Evolutionary conservation across 1,140 invertebrate genomes (phyloP), one percentile per base, ranked within the genome.

Genomic region (Drosophila truncata): DNA sequence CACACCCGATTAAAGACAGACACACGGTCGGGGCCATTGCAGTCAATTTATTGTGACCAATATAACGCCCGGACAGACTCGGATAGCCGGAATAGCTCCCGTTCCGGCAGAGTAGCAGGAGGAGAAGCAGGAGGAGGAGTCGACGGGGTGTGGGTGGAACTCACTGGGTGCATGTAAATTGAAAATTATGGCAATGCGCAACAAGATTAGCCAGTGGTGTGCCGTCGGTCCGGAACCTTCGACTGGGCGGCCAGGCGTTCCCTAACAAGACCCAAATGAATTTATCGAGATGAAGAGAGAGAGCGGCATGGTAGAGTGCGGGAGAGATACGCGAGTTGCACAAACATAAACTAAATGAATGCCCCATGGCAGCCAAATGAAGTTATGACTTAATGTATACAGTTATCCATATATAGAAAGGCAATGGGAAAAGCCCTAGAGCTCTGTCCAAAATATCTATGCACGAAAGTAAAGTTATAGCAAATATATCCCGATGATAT

Each of bases 151-250:
- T 54, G 61, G 64, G 23, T 27, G 23, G 27, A 41, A 23, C 16
- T 50, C 59, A 57, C 52, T 59, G 71, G 84, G 64, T 79, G 85
- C 84, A 90, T 90, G 85, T 90, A 90, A 90, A 90, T 90, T 90
- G 85, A 90, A 90, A 90, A 90, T 90, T 90, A 90, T 90, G 86
- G 85, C 81, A 90, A 90, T 91, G 85, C 85, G 85, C 85, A 90
- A 91, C 81, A 90, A 90, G 85, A 90, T 90, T 90, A 90, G 85
- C 74, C 85, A 78, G 71, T 70, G 76, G 76, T 49, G 71, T 71
- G 33, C 47, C 11, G 42, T 39, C 41, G 29, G 37, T 62, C 31
- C n/a, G 4, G 35, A 50, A 55, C 55, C 44, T 29, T 42, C 41
- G 57, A 11, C 27, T 44, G 47, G 46, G 14, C 47, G 54, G 44